These are phyloP conservation scores for Cyphomyrus discorhynchus DNA, from an alignment of 2,113 vertebrate genomes.

Conservation along the genomic window DNA sequence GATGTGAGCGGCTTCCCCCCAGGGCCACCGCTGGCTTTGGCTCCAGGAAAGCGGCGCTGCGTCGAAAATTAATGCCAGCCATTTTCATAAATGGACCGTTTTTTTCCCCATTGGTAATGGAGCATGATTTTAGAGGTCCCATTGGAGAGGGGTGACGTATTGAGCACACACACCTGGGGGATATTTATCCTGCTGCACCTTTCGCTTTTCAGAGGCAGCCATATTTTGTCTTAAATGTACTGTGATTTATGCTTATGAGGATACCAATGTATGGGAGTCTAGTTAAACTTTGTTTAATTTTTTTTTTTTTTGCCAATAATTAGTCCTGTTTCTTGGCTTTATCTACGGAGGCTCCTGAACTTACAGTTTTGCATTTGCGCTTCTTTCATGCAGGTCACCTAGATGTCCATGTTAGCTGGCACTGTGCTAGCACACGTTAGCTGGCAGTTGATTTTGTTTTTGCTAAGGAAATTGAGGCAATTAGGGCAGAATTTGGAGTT, in stretches of 20 bases:
- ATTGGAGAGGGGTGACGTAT: constrained; percentile 23
- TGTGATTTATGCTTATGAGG: not conserved
- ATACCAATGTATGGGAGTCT: not conserved
- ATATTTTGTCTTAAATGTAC: not conserved
- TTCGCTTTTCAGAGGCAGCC: not conserved
- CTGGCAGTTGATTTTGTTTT: not conserved
- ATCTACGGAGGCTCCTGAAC: not conserved
- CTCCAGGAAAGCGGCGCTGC: not conserved
- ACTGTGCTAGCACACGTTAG: not conserved
- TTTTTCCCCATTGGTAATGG: constrained; percentile 35
- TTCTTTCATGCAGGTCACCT: not conserved
- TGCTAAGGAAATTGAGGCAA: not conserved
- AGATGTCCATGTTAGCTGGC: not conserved
- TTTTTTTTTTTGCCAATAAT: not conserved
- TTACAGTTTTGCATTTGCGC: not conserved
- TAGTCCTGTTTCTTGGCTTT: not conserved
- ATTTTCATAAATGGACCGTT: not conserved
- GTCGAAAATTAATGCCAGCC: not conserved
- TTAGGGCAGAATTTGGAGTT: not conserved
- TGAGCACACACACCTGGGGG: constrained; percentile 30
- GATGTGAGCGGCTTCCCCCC: not conserved
- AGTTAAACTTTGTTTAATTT: not conserved
- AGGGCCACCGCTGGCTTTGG: not conserved
- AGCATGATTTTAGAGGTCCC: constrained; percentile 37
- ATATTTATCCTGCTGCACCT: constrained; percentile 8